Evolutionary conservation across 1,140 invertebrate species (phyloP), one percentile per base, ranked within the genome.

Genomic region (Danaus plexippus): DNA sequence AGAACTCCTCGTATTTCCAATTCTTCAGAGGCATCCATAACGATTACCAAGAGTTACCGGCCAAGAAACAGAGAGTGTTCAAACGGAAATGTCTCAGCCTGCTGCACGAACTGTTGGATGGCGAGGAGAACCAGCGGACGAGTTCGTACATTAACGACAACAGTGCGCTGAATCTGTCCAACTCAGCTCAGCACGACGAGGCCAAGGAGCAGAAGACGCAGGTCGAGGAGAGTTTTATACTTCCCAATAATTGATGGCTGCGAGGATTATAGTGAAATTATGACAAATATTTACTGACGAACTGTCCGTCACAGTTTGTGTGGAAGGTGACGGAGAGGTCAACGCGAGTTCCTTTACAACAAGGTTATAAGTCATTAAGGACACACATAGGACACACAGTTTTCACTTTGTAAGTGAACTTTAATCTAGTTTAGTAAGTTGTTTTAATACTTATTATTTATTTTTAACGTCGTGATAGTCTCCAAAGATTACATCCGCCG

Each of bases 1-100:
- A 86, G 40, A 83, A 70, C 53, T 71, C 69, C n/a, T 78, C 80
- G 0, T 86, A 73, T 57, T 86, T 86, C 49, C 83, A 86, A n/a
- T 86, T 86, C 65, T 86, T 86, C 57, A 71, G 77, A 2, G 75
- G 80, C 2, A 71, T 86, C n/a, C 61, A 85, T 52, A 64, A 64
- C 47, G 83, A 86, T 50, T 86, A 79, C 52, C 68, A 71, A 43
- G 77, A 75, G 48, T 57, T 86, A 7, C 55, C 74, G 1, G n/a
- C 63, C 0, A 66, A 61, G 9, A 75, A 75, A 43, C 78, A 77
- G 58, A 61, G 83, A 13, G 53, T 66, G 11, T 86, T 82, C 53
- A 72, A 77, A 43, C 64, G 81, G 9, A 71, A 75, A 43, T 85
- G 83, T 32, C 52, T 86, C 9, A 56, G 57, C 22, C 52, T 74